Conservation (phyloP, 2,888 invertebrate genomes). For the Fragum sueziense region DNA sequence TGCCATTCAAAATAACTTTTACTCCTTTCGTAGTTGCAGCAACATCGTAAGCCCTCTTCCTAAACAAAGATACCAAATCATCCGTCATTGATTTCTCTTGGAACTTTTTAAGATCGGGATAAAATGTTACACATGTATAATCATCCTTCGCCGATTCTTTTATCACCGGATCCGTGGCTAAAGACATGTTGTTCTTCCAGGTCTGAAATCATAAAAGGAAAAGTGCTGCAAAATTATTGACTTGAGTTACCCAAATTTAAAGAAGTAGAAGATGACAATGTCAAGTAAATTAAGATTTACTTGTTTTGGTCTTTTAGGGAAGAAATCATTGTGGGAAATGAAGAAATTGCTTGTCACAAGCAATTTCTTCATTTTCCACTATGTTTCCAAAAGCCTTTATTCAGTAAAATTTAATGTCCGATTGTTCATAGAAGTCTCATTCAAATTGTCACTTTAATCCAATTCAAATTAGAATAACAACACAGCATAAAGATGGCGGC, state of each 20-base stretch:
- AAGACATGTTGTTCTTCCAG: not conserved
- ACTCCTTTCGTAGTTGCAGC: slow-evolving; percentile 1
- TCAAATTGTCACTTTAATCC: too few relatives aligned
- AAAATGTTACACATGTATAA: slow-evolving; percentile 10
- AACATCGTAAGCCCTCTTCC: slow-evolving; percentile 6
- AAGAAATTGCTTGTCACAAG: not conserved
- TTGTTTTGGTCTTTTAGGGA: too few relatives aligned
- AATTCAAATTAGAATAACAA: too few relatives aligned
- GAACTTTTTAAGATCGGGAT: slow-evolving; percentile 1
- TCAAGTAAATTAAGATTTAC: not conserved
- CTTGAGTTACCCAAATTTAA: not conserved
- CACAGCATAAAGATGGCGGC: too few relatives aligned
- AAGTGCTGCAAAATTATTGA: not conserved
- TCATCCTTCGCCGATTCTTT: not conserved
- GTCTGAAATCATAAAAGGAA: not conserved
- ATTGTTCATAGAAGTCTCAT: too few relatives aligned
- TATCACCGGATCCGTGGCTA: not conserved
- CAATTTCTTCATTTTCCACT: not conserved
- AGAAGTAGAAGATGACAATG: not conserved
- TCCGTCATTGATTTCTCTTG: not conserved
- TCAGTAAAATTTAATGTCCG: not conserved
- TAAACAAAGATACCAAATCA: slow-evolving; percentile 6
- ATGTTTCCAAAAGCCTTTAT: not conserved
- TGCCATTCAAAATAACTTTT: slow-evolving; percentile 4
- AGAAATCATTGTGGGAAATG: not conserved